These are phyloP conservation scores for Leptinotarsa peninsularis DNA, from an alignment of 2,888 invertebrate species.

Conservation along the genomic window DNA sequence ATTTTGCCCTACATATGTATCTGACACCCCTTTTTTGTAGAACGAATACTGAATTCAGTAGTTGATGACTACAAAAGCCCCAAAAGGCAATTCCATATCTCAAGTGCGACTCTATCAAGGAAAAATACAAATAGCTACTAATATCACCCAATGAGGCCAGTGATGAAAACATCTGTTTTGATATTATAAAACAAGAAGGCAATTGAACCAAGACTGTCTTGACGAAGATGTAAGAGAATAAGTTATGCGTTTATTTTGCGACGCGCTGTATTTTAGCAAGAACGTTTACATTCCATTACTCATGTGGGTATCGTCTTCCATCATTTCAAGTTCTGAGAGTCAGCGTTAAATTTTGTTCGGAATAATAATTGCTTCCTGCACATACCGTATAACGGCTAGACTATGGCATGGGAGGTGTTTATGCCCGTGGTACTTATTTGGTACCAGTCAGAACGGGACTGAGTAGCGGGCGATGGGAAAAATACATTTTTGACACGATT, in stretches of 20 bases:
- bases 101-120: too few species aligned
- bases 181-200: too few species aligned
- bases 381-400: slow-evolving; percentile 44
- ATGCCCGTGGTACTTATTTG: slow-evolving; percentile 26
- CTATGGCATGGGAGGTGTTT: slow-evolving; percentile 26
- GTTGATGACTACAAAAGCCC: too few species aligned
- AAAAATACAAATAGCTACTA: too few species aligned
- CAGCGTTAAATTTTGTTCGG: slow-evolving; percentile 39
- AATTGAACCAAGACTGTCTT: too few species aligned
- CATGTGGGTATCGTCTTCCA: slow-evolving; percentile 2
- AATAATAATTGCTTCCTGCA: slow-evolving; percentile 44
- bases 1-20: too few species aligned
- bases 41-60: too few species aligned
- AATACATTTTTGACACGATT: slow-evolving; percentile 23
- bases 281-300: slow-evolving; percentile 25
- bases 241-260: neutral
- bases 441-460: slow-evolving; percentile 34
- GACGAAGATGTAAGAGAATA: neutral
- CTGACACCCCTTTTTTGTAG: too few species aligned
- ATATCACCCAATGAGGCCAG: too few species aligned
- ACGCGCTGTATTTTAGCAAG: neutral
- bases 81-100: too few species aligned
- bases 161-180: too few species aligned
- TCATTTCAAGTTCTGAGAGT: slow-evolving; percentile 32
- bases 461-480: slow-evolving; percentile 29